Conservation (phyloP, 2,888 invertebrate species). For the Yponomeuta sedellus region DNA sequence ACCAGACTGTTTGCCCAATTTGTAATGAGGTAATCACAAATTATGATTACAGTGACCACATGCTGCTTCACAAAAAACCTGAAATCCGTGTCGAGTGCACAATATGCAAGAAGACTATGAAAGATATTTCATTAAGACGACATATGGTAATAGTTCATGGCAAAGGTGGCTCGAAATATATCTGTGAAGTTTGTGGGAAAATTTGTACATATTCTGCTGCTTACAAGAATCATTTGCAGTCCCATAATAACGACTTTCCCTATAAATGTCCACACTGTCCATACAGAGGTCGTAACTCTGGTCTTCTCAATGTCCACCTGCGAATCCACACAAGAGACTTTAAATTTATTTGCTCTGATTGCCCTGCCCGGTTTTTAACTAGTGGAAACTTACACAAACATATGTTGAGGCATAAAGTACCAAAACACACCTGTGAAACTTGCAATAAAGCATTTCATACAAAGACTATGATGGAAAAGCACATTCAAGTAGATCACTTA, state of each 20-base stretch:
- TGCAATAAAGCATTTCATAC: conserved; percentile 47
- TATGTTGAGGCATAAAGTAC: conserved; percentile 47
- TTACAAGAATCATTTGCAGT: conserved; percentile 14
- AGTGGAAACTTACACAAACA: conserved; percentile 53
- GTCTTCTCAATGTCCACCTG: conserved; percentile 49
- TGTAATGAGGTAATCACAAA: not conserved
- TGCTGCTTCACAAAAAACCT: not conserved
- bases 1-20: not conserved
- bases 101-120: conserved; percentile 10
- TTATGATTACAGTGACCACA: not conserved
- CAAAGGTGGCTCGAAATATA: conserved; percentile 9
- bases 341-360: conserved; percentile 49
- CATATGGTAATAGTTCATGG: conserved; percentile 10
- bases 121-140: conserved; percentile 12
- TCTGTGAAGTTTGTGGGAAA: conserved; percentile 18
- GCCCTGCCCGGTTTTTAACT: conserved; percentile 43
- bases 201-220: conserved; percentile 13
- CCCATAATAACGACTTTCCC: conserved; percentile 30
- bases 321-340: conserved; percentile 48
- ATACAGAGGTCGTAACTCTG: conserved; percentile 45
- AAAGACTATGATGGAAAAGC: conserved; percentile 42
- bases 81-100: not conserved
- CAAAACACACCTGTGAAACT: conserved; percentile 44
- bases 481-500: conserved; percentile 47
- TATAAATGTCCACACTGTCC: conserved; percentile 47